Evolutionary conservation across 2,888 invertebrate genomes (phyloP).

Genomic region (Dasysyrphus tricinctus): DNA sequence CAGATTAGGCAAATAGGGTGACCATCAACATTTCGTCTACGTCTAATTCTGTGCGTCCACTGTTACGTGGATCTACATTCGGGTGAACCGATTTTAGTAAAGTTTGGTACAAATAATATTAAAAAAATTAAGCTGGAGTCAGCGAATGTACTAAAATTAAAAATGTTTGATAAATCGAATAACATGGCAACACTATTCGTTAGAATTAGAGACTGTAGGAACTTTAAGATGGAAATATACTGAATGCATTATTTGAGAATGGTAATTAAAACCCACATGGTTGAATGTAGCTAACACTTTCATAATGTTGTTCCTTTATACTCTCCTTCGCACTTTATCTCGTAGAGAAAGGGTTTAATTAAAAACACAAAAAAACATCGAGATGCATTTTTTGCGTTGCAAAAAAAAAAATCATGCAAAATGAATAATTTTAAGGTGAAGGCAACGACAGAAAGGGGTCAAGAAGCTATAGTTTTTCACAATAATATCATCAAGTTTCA

Average conservation of each 20-base stretch:
- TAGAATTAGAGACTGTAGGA: neutral
- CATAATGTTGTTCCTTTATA: neutral
- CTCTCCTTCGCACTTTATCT: neutral
- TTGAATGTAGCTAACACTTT: slow-evolving; percentile 25
- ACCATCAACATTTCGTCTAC: too few species aligned
- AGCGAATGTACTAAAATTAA: neutral
- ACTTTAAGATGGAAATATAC: slow-evolving; percentile 22
- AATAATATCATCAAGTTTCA: neutral
- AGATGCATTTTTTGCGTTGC: slow-evolving; percentile 32
- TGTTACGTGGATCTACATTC: too few species aligned
- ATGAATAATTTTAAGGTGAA: neutral
- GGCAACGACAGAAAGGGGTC: neutral
- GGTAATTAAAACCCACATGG: slow-evolving; percentile 67
- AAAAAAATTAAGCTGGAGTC: neutral
- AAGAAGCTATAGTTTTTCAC: slow-evolving; percentile 10
- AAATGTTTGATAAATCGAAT: neutral
- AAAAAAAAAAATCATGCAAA: neutral
- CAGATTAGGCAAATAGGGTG: too few species aligned
- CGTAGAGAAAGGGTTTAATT: neutral
- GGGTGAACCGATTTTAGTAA: too few species aligned
- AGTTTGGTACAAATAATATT: too few species aligned
- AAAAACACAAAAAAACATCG: neutral
- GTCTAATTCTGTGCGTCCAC: too few species aligned
- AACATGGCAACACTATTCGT: neutral
- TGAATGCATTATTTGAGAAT: slow-evolving; percentile 41